Conservation (phyloP, 1,140 invertebrate species). For the Episyrphus balteatus region DNA sequence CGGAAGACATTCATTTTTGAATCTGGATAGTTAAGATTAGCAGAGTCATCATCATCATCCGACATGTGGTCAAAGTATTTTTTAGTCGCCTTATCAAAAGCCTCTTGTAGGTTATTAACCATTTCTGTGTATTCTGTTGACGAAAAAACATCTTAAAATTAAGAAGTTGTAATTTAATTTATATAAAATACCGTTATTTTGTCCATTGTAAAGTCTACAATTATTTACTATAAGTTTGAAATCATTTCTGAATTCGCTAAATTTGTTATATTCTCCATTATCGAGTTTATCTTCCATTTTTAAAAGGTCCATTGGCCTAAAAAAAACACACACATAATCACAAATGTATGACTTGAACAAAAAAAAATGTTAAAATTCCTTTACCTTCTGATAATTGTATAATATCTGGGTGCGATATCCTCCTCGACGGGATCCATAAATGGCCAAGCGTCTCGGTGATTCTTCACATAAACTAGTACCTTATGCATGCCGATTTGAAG, state of each 20-base stretch:
- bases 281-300: slow-evolving; percentile 82
- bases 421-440: slow-evolving; percentile 85
- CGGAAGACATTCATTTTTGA: slow-evolving; percentile 39
- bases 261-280: slow-evolving; percentile 63
- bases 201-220: slow-evolving; percentile 82
- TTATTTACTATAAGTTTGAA: slow-evolving; percentile 86
- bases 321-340: neutral
- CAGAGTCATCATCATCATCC: slow-evolving; percentile 62
- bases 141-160: neutral
- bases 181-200: slow-evolving; percentile 62
- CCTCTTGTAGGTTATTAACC: slow-evolving; percentile 69
- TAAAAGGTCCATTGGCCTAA: slow-evolving; percentile 72
- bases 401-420: slow-evolving; percentile 81
- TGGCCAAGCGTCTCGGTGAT: slow-evolving; percentile 84
- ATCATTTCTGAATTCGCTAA: slow-evolving; percentile 72
- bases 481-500: slow-evolving; percentile 80
- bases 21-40: slow-evolving; percentile 50
- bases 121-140: slow-evolving; percentile 73
- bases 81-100: slow-evolving; percentile 65
- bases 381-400: slow-evolving; percentile 51
- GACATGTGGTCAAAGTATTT: slow-evolving; percentile 68
- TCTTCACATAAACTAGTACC: slow-evolving; percentile 70
- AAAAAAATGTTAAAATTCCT: too few relatives aligned
- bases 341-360: too few relatives aligned
- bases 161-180: neutral